These are phyloP conservation scores for Germaria angustata DNA, from an alignment of 2,888 invertebrate genomes.

Conservation along the genomic window DNA sequence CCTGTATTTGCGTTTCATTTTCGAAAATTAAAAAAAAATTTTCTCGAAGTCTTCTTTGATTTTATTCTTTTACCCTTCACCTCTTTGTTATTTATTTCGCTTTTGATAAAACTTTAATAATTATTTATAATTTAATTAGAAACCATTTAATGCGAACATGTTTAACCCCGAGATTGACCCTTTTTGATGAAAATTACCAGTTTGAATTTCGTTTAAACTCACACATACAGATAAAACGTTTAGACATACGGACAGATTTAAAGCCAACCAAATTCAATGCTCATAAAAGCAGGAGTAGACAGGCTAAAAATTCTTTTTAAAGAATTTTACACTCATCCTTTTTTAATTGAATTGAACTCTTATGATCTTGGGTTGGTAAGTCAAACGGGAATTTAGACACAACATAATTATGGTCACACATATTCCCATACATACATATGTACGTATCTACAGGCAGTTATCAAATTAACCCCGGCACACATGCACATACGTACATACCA, in stretches of 20 bases:
- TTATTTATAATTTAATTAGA: neutral
- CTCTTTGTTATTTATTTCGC: no score
- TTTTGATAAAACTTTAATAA: no score
- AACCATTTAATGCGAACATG: neutral
- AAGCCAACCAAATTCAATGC: neutral
- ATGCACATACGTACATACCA: neutral
- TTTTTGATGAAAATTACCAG: neutral
- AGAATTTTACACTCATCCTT: conserved; percentile 41
- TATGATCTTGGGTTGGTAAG: conserved; percentile 28
- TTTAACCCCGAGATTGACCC: neutral
- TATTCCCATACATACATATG: no score
- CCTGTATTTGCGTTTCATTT: no score
- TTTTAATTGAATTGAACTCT: conserved; percentile 66
- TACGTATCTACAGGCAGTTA: neutral
- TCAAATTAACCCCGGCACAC: conserved; percentile 18
- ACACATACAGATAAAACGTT: neutral
- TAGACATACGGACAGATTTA: neutral
- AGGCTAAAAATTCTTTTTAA: neutral
- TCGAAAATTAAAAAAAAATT: no score
- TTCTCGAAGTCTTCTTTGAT: no score
- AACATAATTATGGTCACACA: conserved; percentile 48
- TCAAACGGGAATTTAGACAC: conserved; percentile 10
- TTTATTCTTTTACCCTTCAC: no score
- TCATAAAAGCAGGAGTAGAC: no score
- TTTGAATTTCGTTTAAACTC: conserved; percentile 11